These are phyloP conservation scores for Drosophila melanogaster DNA, from an alignment of 1,140 invertebrate genomes.

Conservation along the genomic window Release_6_plus_ISO1_MT NC_004354.4:3844501-3845000, in stretches of 20 bases:
- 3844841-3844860: neutral
- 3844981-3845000: neutral
- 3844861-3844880: neutral
- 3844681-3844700: slow-evolving; percentile 14
- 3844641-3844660: slow-evolving; percentile 3
- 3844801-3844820: too few species aligned
- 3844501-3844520: slow-evolving; percentile 28
- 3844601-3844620: slow-evolving; percentile 17
- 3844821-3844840: too few species aligned
- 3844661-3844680: slow-evolving; percentile 10
- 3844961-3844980: slow-evolving; percentile 12
- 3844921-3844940: slow-evolving; percentile 18
- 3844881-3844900: slow-evolving; percentile 7
- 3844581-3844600: slow-evolving; percentile 14
- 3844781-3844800: too few species aligned
- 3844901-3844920: slow-evolving; percentile 2
- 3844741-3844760: too few species aligned
- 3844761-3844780: too few species aligned
- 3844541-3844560: slow-evolving; percentile 6
- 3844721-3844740: neutral
- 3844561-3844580: slow-evolving; percentile 26
- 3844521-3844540: neutral
- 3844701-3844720: neutral
- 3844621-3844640: slow-evolving; percentile 3
- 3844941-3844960: neutral